Evolutionary conservation across 2,888 invertebrate genomes (phyloP).

Genomic region (Abscondita cerata): DNA sequence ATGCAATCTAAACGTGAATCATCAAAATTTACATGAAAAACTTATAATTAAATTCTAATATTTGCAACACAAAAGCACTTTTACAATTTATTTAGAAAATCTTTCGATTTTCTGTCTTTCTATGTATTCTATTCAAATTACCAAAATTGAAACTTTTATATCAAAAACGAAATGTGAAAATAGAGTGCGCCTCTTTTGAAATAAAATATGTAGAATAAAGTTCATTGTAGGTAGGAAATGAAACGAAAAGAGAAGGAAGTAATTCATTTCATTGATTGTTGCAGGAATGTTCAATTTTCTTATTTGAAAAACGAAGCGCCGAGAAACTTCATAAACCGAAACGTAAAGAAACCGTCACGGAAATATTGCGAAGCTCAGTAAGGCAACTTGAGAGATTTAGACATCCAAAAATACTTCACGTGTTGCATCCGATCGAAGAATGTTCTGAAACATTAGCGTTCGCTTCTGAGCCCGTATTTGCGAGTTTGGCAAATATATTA

Average conservation of each 20-base stretch:
- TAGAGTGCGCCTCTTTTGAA: too few species aligned
- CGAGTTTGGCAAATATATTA: conserved; percentile 88
- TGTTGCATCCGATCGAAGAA: conserved; percentile 79
- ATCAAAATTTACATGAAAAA: too few species aligned
- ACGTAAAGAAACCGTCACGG: conserved; percentile 89
- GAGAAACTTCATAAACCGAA: conserved; percentile 94
- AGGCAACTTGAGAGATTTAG: conserved; percentile 80
- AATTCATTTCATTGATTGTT: conserved; percentile 44
- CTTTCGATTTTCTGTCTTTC: too few species aligned
- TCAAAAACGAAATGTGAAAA: too few species aligned
- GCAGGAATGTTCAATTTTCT: conserved; percentile 92
- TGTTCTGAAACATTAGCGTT: conserved; percentile 89
- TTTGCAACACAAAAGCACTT: too few species aligned
- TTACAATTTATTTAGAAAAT: too few species aligned
- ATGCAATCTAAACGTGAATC: too few species aligned
- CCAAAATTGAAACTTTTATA: too few species aligned
- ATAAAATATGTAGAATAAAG: too few species aligned
- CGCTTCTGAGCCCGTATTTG: conserved; percentile 90
- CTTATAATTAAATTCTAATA: too few species aligned
- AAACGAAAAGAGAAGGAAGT: conserved; percentile 17
- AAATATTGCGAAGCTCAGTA: conserved; percentile 82
- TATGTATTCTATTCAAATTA: too few species aligned
- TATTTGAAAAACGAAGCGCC: conserved; percentile 91
- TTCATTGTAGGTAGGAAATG: conserved; percentile 7
- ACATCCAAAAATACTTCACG: conserved; percentile 80